Evolutionary conservation across 2,888 invertebrate genomes (phyloP).

Genomic region (Tortrix viridana): DNA sequence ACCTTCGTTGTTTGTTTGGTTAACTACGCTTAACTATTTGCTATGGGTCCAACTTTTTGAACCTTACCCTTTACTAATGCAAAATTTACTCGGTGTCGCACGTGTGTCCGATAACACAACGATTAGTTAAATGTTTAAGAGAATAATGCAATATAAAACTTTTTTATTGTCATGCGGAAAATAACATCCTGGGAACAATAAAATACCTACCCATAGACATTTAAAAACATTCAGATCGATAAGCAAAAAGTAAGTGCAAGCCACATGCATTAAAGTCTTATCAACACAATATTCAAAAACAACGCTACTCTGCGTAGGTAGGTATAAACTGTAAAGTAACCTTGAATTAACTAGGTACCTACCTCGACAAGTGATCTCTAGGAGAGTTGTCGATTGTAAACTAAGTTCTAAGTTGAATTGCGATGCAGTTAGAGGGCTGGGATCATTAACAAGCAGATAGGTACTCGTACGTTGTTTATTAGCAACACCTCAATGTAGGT

Average conservation of each 20-base stretch:
- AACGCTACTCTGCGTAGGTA: constrained; percentile 54
- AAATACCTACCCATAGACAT: constrained; percentile 12
- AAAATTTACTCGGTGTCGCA: background rate
- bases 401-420: constrained; percentile 7
- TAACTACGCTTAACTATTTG: too few species aligned
- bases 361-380: constrained; percentile 48
- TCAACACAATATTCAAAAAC: constrained; percentile 70
- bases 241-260: constrained; percentile 39
- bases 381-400: constrained; percentile 43
- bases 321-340: constrained; percentile 42
- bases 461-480: background rate
- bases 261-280: constrained; percentile 59
- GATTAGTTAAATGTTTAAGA: background rate
- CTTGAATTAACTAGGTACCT: constrained; percentile 62
- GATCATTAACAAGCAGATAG: background rate
- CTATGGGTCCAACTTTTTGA: too few species aligned
- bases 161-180: background rate
- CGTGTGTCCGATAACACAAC: background rate
- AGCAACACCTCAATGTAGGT: too few species aligned
- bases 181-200: constrained; percentile 3
- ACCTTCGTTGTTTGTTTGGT: too few species aligned
- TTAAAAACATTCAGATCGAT: constrained; percentile 33
- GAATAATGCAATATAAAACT: background rate
- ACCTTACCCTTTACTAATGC: background rate
- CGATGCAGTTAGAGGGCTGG: constrained; percentile 1